Base-by-base conservation (phyloP, 2,888 invertebrate genomes). In the Zaprionus lineosus region DNA sequence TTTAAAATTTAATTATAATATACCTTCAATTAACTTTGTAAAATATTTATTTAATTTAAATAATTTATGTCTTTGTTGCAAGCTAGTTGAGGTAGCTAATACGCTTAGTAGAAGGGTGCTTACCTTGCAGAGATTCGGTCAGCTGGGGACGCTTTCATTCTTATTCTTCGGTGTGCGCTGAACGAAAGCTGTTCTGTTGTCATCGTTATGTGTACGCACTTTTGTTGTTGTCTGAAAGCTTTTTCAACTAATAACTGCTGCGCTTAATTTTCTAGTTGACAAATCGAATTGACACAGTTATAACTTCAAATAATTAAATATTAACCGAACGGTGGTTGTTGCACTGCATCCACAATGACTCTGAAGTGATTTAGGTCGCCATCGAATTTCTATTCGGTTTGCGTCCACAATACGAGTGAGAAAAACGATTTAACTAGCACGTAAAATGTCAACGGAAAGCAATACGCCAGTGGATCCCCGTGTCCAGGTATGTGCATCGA, bases 391-490 rank as follows among this genome's bases (percentile, higher is more conserved):
- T 19, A 39, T 9, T 40, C 28, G 39, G 43, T 24, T 56, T 29
- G 15, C 21, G 50, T 28, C 24, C 36, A 53, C 24, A 16, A 9
- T 40, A 40, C 29, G 12, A 40, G 29, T 14, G 34, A 18, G 47
- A 29, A 41, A 43, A 44, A 12, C 34, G 34, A 43, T 29, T 36
- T 15, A 31, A 29, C 61, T 39, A 46, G 29, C 31, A 34, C 44
- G 19, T 18, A 84, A 69, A 67, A 90, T 90, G 89, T 89, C 90
- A 79, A 84, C 83, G 68, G 90, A 90, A 89, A 91, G 92, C 86
- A 95, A 95, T 91, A 93, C 88, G 24, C 89, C 94, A 71, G 93
- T 95, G 87, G 95, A 95, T 92, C 95, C 95, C 52, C 91, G 95
- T 89, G 95, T 95, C 86, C 95, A 95, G 92, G 94, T 94, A 91